These are phyloP conservation scores for Melipona quadrifasciata DNA, from an alignment of 1,140 invertebrate genomes.

Conservation along the genomic window DNA sequence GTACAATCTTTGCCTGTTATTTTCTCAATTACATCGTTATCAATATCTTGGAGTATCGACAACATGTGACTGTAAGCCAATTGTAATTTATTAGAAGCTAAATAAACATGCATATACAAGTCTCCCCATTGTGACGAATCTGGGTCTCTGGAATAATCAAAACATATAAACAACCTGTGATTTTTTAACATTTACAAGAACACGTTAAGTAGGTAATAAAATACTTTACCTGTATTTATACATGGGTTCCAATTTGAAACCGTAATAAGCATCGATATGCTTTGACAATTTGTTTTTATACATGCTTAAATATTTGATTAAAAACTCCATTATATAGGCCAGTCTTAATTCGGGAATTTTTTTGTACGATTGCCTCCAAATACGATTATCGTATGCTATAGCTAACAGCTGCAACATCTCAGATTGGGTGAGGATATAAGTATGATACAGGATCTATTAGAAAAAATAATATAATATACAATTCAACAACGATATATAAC, in stretches of 20 bases:
- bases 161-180: not conserved
- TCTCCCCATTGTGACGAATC: conserved; percentile 74
- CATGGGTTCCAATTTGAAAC: conserved; percentile 60
- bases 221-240: conserved; percentile 66
- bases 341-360: conserved; percentile 66
- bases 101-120: conserved; percentile 74
- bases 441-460: conserved; percentile 74
- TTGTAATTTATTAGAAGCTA: conserved; percentile 75
- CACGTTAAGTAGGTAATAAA: conserved; percentile 21
- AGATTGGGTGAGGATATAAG: conserved; percentile 75
- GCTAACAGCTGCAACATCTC: conserved; percentile 75
- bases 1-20: conserved; percentile 53
- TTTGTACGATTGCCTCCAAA: conserved; percentile 30
- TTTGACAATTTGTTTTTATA: conserved; percentile 64
- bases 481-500: conserved; percentile 11
- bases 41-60: conserved; percentile 72
- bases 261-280: conserved; percentile 66
- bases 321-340: conserved; percentile 53
- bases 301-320: conserved; percentile 55
- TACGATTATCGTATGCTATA: conserved; percentile 62
- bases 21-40: conserved; percentile 58
- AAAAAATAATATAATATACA: conserved; percentile 33
- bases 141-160: conserved; percentile 55
- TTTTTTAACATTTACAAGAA: conserved; percentile 10
- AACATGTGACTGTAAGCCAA: conserved; percentile 68